Evolutionary conservation across 2,888 invertebrate genomes (phyloP).

Genomic region (Drosophila sordidula): DNA sequence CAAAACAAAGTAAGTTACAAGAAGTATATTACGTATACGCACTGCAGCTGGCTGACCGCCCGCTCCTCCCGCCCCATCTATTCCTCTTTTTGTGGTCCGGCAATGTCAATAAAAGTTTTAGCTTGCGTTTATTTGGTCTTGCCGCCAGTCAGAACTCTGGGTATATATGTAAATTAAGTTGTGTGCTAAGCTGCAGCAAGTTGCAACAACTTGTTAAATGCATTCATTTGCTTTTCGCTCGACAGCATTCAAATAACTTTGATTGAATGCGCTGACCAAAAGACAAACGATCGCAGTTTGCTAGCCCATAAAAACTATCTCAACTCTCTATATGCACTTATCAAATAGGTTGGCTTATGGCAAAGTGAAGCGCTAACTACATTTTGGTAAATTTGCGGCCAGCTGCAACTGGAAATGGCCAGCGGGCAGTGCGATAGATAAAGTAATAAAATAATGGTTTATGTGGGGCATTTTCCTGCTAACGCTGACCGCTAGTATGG

Average conservation of each 20-base stretch:
- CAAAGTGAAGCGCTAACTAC: conserved; percentile 5
- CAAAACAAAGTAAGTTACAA: conserved; percentile 55
- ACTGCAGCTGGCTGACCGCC: conserved; percentile 3
- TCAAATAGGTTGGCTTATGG: conserved; percentile 2
- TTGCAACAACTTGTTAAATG: conserved; percentile 49
- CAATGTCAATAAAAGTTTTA: conserved; percentile 57
- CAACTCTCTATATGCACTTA: conserved; percentile 1
- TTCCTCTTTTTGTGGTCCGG: conserved; percentile 32
- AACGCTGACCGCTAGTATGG: conserved; percentile 11
- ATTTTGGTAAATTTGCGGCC: conserved; percentile 26
- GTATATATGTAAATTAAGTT: conserved; percentile 59
- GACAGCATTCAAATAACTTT: conserved; percentile 54
- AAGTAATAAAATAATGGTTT: conserved; percentile 51
- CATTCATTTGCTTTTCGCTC: conserved; percentile 51
- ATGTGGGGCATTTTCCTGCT: conserved; percentile 44
- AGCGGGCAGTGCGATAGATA: conserved; percentile 32
- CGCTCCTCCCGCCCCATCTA: not conserved
- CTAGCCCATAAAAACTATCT: not conserved
- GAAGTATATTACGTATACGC: conserved; percentile 43
- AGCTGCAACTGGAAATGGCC: conserved; percentile 3
- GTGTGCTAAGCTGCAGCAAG: conserved; percentile 35
- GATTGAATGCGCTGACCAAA: conserved; percentile 33
- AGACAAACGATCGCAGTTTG: conserved; percentile 10
- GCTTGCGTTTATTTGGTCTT: conserved; percentile 48
- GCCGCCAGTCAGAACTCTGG: conserved; percentile 21